Percentiles rank a stretch among this genome's conserved stretches.
phyloP scores from a whole-genome alignment of 2,113 vertebrate genomes.

The Dunckerocampus dactyliophorus region DNA sequence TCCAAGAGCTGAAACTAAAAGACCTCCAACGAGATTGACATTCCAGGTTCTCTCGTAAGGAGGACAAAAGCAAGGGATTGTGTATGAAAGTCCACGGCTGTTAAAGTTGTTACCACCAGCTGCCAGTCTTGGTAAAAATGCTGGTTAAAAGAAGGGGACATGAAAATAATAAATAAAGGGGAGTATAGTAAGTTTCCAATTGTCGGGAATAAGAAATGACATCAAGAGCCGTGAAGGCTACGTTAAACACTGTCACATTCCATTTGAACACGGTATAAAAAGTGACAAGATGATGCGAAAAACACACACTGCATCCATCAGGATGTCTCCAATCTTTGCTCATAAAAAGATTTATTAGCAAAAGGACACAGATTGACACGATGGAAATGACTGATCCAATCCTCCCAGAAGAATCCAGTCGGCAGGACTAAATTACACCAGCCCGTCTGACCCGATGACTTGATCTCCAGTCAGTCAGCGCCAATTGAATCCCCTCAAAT shows the following conservation, averaged over 20 bases:
- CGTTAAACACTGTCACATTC: slow-evolving; percentile 59
- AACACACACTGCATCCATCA: slow-evolving; percentile 33
- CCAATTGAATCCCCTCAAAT: slow-evolving; percentile 46
- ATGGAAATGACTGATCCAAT: slow-evolving; percentile 46
- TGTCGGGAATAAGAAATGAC: slow-evolving; percentile 17
- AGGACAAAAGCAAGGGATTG: slow-evolving; percentile 45
- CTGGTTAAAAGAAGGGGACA: slow-evolving; percentile 62
- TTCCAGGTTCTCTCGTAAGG: slow-evolving; percentile 47
- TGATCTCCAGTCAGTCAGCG: slow-evolving; percentile 41
- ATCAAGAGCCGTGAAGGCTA: slow-evolving; percentile 61
- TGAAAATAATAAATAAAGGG: slow-evolving; percentile 56
- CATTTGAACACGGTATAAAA: slow-evolving; percentile 55
- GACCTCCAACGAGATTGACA: too few species aligned
- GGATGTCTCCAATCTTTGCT: slow-evolving; percentile 55
- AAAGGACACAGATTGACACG: slow-evolving; percentile 63
- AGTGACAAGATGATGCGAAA: slow-evolving; percentile 64
- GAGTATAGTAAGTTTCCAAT: slow-evolving; percentile 58
- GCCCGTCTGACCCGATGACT: slow-evolving; percentile 38
- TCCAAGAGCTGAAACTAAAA: too few species aligned
- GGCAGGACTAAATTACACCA: slow-evolving; percentile 24
- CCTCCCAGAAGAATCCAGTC: slow-evolving; percentile 29
- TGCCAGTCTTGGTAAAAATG: slow-evolving; percentile 53
- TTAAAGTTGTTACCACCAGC: slow-evolving; percentile 67
- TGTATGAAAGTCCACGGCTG: slow-evolving; percentile 56
- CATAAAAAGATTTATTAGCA: slow-evolving; percentile 53